A percentile compares a stretch with the other conserved stretches of the same genome.
Conservation (phyloP, 2,113 vertebrate genomes). For the Diphyllodes magnificus region DNA sequence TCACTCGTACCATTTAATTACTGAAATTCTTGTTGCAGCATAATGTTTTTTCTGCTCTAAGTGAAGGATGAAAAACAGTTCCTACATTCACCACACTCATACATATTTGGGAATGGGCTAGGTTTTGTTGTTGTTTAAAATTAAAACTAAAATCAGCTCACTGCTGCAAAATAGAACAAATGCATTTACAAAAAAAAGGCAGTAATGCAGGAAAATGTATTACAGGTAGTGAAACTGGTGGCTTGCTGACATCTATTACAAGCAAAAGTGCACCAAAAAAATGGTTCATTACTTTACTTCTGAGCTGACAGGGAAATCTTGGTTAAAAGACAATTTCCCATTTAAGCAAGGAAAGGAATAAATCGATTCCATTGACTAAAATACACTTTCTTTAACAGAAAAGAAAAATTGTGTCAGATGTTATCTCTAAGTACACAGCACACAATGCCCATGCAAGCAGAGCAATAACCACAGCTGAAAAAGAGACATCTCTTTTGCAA, state of each 20-base stretch:
- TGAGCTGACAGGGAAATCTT: neutral
- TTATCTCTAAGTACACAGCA: neutral
- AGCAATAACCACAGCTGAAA: neutral
- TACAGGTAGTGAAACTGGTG: neutral
- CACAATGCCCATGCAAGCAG: neutral
- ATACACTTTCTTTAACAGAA: neutral
- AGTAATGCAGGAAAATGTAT: neutral
- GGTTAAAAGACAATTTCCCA: neutral
- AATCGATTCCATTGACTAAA: neutral
- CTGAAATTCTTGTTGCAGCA: constrained; percentile 4
- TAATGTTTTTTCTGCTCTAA: constrained; percentile 14
- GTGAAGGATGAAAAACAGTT: neutral
- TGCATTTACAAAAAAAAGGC: neutral
- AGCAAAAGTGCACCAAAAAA: neutral
- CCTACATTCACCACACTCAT: neutral
- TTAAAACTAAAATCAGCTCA: neutral
- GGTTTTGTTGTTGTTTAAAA: neutral
- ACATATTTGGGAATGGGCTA: neutral
- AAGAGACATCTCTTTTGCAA: neutral
- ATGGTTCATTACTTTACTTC: neutral
- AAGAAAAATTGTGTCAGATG: neutral
- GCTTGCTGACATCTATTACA: neutral
- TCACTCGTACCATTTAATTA: constrained; percentile 17
- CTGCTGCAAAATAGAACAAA: neutral
- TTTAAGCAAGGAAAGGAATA: neutral